Evolutionary conservation across 2,113 vertebrate species (phyloP).

Genomic region (Xenotilapia caudafasciata): DNA sequence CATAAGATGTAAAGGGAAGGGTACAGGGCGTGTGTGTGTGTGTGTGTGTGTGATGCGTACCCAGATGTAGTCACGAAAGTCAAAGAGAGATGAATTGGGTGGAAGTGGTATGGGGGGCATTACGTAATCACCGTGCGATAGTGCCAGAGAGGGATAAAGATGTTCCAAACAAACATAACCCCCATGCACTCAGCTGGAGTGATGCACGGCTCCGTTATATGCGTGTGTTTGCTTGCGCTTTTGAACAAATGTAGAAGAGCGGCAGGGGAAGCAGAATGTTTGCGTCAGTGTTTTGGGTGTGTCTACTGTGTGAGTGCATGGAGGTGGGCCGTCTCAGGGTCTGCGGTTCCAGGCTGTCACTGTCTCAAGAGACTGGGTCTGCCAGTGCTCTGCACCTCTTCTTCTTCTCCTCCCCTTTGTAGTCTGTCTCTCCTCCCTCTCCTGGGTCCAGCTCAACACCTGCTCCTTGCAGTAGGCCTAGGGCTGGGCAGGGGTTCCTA

Average conservation of each 20-base stretch:
- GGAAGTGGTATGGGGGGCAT: conserved; percentile 24
- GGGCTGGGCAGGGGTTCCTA: conserved; percentile 48
- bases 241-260: conserved; percentile 1
- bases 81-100: conserved; percentile 28
- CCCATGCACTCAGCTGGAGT: conserved; percentile 36
- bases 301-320: conserved; percentile 5
- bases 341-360: conserved; percentile 57
- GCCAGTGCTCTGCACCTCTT: conserved; percentile 20
- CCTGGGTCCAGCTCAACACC: conserved; percentile 66
- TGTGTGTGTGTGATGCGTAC: background rate
- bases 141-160: conserved; percentile 59
- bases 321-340: conserved; percentile 16
- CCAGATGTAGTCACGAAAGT: conserved; percentile 31
- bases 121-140: conserved; percentile 50
- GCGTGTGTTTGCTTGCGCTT: conserved; percentile 1
- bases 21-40: background rate
- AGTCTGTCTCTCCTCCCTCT: conserved; percentile 40
- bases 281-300: conserved; percentile 36
- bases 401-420: conserved; percentile 8
- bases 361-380: conserved; percentile 56
- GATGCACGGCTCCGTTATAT: background rate
- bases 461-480: conserved; percentile 57
- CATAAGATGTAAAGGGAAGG: no score
- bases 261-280: background rate
- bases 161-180: conserved; percentile 60